Percentiles rank a stretch among this genome's conserved stretches.
Conservation (phyloP, 2,888 invertebrate genomes). For the Apamea anceps region DNA sequence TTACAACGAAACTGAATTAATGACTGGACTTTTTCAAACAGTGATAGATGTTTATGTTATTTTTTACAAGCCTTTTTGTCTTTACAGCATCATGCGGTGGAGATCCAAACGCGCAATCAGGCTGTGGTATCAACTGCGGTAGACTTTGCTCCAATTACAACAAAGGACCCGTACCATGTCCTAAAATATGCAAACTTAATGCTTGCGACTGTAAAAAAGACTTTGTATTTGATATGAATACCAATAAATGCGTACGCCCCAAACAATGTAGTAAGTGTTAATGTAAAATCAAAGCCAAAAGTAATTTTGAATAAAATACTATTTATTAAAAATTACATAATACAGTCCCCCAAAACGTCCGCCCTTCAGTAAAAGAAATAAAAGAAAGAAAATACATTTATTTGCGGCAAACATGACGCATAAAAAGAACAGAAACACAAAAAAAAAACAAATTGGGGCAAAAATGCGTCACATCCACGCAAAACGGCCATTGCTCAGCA, state of each 20-base stretch:
- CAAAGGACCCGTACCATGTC: conserved; percentile 41
- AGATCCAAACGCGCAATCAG: conserved; percentile 66
- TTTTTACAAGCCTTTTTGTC: background rate
- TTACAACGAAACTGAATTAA: background rate
- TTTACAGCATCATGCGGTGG: conserved; percentile 65
- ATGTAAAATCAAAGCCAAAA: background rate
- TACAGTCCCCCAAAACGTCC: no score
- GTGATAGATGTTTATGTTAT: background rate
- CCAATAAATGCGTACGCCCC: conserved; percentile 64
- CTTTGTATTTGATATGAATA: conserved; percentile 61
- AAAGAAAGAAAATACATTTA: no score
- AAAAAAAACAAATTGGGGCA: no score
- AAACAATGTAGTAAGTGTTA: conserved; percentile 66
- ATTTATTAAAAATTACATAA: background rate
- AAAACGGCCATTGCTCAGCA: no score
- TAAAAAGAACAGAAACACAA: no score
- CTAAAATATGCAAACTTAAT: conserved; percentile 56
- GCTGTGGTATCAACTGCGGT: conserved; percentile 68
- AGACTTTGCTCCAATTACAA: conserved; percentile 61
- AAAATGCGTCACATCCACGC: no score
- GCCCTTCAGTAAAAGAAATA: no score
- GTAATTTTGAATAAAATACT: background rate
- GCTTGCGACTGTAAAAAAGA: conserved; percentile 67
- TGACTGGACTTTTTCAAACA: background rate
- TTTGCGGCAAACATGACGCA: no score